phyloP scores from a whole-genome alignment of 2,888 invertebrate genomes.

The Apodemia duryi region DNA sequence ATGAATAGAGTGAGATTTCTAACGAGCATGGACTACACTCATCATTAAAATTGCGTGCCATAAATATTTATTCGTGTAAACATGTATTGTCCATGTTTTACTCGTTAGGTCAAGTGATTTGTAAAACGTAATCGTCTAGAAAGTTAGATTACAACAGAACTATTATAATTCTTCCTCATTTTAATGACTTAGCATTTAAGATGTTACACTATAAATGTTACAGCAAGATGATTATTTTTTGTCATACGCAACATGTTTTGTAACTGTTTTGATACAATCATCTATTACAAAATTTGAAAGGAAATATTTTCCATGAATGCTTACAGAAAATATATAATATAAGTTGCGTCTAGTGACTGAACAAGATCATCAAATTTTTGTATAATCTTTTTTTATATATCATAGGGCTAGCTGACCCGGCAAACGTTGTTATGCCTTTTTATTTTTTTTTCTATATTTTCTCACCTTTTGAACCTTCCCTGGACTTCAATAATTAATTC shows the following conservation, averaged over 20 bases:
- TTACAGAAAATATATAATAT: too few species aligned
- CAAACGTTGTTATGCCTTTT: too few species aligned
- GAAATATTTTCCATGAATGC: too few species aligned
- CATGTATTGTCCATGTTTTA: constrained; percentile 13
- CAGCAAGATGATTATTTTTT: background rate
- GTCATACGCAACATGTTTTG: background rate
- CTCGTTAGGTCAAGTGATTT: constrained; percentile 15
- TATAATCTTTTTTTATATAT: too few species aligned
- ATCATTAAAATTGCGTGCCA: constrained; percentile 5
- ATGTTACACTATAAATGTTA: constrained; percentile 1
- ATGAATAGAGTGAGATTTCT: background rate
- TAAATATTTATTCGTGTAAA: constrained; percentile 6
- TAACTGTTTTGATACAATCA: too few species aligned
- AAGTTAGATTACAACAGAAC: constrained; percentile 19
- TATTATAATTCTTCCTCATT: constrained; percentile 20
- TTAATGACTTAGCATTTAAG: constrained; percentile 15
- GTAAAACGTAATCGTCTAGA: constrained; percentile 20
- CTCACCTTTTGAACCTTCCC: too few species aligned
- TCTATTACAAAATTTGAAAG: too few species aligned
- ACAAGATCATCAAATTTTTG: too few species aligned
- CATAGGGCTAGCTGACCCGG: too few species aligned
- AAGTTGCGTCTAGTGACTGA: too few species aligned
- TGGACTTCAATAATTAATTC: too few species aligned
- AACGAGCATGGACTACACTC: background rate
- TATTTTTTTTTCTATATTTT: too few species aligned